Evolutionary conservation across 2,888 invertebrate genomes (phyloP), one percentile per base, ranked within the genome.

Genomic region (Osedax fenrisi): DNA sequence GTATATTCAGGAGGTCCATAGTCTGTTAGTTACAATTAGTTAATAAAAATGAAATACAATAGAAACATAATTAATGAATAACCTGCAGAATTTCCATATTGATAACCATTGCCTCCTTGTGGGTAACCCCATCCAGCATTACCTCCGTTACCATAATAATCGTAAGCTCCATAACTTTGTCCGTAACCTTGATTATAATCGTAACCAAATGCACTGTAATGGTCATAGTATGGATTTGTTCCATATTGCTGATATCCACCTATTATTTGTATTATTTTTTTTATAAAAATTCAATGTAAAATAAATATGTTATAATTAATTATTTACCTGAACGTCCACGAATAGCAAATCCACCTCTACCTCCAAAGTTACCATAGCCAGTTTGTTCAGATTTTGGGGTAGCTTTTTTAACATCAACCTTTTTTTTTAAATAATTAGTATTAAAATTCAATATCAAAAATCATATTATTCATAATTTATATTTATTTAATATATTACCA

Each of bases 321-420:
- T 26, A 17, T 26, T 1, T 5, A 10, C 82, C 80, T 70, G 82
- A 78, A 41, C 90, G 89, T 10, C 87, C 80, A 68, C 79, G 76
- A 56, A 78, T 23, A 25, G 27, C 64, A 27, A 22, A 26, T 2
- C 23, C 73, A 62, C 79, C 77, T 66, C 78, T 78, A 56, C 76
- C 77, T 10, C 79, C 76, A 25, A 76, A 75, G 41, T 75, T 74
- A 26, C 85, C 80, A 79, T 89, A 88, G 0, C 90, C 89, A 27
- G 67, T 76, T 22, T 75, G 73, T 62, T 78, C 77, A n/a, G 72
- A 27, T 69, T 77, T 79, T 13, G 94, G 93, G 73, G 94, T 93
- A 68, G 94, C 94, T 83, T 92, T 91, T 86, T 94, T 94, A 59
- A 95, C 93, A 85, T 95, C 94, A 75, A 83, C 80, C 83, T 83